phyloP scores from a whole-genome alignment of 2,797 vertebrate genomes.

The Amblyopsis hoosieri region DNA sequence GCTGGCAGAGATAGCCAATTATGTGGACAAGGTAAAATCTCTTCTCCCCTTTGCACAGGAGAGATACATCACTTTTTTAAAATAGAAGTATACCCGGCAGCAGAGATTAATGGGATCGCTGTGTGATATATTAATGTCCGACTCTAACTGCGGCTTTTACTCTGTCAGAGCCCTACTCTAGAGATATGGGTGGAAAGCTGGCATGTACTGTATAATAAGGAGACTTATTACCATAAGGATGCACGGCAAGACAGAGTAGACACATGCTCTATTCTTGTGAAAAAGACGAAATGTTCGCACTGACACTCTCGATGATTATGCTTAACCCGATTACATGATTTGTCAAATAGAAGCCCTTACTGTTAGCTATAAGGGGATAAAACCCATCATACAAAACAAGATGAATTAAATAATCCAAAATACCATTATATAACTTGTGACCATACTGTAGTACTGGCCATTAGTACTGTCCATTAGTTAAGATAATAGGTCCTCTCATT shows the following conservation, averaged over 20 bases:
- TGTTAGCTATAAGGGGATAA: constrained; percentile 6
- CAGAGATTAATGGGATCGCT: constrained; percentile 61
- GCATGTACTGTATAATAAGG: constrained; percentile 16
- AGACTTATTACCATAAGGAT: constrained; percentile 36
- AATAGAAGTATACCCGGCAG: constrained; percentile 65
- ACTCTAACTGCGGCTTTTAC: constrained; percentile 60
- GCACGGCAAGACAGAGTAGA: constrained; percentile 23
- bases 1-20: constrained; percentile 96
- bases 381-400: constrained; percentile 1
- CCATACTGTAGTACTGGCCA: too few species aligned
- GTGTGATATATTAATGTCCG: constrained; percentile 60
- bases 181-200: constrained; percentile 19
- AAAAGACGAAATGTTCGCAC: not conserved
- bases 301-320: not conserved
- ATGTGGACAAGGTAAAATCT: constrained; percentile 93
- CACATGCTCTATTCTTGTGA: constrained; percentile 12
- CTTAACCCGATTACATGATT: not conserved
- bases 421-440: not conserved
- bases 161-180: constrained; percentile 34
- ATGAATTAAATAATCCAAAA: constrained; percentile 4
- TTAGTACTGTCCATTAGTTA: too few species aligned
- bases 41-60: not conserved
- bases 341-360: not conserved
- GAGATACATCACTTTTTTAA: constrained; percentile 40
- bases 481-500: too few species aligned